phyloP scores from a whole-genome alignment of 2,888 invertebrate species.

The Ferrisia virgata region DNA sequence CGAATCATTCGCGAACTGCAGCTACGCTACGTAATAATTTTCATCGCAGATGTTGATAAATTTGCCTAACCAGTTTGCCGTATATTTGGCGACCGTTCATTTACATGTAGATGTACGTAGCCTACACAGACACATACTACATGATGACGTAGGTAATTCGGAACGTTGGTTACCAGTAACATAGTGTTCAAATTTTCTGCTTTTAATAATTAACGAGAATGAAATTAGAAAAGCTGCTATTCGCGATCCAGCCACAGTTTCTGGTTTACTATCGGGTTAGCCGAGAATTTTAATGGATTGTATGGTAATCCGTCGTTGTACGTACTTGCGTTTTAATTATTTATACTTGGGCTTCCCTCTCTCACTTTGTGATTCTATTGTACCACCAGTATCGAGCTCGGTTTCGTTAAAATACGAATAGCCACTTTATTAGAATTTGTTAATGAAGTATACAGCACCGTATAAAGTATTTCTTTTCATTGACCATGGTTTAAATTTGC shows the following conservation, averaged over 20 bases:
- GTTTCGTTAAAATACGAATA: not conserved
- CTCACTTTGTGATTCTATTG: not conserved
- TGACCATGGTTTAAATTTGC: no score
- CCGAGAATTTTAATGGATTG: not conserved
- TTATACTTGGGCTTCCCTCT: not conserved
- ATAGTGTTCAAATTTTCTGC: not conserved
- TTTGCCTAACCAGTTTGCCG: conserved; percentile 8
- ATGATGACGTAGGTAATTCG: no score
- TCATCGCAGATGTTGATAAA: not conserved
- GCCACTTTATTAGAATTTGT: not conserved
- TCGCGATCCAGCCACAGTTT: not conserved
- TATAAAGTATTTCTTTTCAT: no score
- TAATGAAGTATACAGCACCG: not conserved
- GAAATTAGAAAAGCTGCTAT: not conserved
- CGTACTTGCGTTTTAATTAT: not conserved
- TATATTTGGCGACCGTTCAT: not conserved
- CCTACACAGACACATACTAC: not conserved
- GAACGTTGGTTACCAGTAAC: not conserved
- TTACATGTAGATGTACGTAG: not conserved
- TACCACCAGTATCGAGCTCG: not conserved
- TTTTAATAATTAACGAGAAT: not conserved
- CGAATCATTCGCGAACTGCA: no score
- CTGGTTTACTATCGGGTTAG: not conserved
- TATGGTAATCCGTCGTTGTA: not conserved
- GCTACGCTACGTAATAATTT: no score